Conservation (phyloP, 2,113 vertebrate species). For the Xyrauchen texanus region DNA sequence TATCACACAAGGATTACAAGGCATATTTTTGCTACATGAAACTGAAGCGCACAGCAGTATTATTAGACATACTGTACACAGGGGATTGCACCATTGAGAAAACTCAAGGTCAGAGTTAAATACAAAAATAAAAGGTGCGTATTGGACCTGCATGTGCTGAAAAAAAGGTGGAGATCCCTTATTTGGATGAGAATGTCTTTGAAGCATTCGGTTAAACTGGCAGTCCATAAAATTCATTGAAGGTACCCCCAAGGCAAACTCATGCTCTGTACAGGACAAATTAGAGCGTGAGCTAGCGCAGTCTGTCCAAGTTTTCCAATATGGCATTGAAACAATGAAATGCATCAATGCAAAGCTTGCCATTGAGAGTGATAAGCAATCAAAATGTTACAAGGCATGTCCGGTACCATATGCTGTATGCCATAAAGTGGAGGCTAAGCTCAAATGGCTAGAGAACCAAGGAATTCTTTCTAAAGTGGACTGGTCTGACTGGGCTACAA, state of each 20-base stretch:
- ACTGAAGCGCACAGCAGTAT: background rate
- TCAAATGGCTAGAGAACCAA: background rate
- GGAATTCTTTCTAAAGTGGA: background rate
- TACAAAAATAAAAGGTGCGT: no score
- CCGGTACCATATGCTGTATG: background rate
- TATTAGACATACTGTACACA: no score
- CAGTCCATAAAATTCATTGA: background rate
- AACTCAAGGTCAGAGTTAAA: no score
- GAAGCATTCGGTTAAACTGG: background rate
- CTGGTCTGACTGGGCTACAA: background rate
- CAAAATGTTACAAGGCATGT: background rate
- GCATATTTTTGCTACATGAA: constrained; percentile 4
- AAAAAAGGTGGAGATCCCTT: no score
- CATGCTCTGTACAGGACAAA: background rate
- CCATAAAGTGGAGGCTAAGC: background rate
- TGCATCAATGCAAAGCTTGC: background rate
- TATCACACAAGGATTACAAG: constrained; percentile 25
- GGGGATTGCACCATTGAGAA: no score
- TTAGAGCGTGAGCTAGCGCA: background rate
- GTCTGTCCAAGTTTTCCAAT: no score
- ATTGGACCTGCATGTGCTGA: no score
- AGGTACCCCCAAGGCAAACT: background rate
- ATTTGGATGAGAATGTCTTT: background rate
- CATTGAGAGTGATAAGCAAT: background rate
- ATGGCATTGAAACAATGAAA: background rate